These are phyloP conservation scores for Spinus pinus DNA, from an alignment of 2,797 vertebrate genomes.

Conservation along the genomic window DNA sequence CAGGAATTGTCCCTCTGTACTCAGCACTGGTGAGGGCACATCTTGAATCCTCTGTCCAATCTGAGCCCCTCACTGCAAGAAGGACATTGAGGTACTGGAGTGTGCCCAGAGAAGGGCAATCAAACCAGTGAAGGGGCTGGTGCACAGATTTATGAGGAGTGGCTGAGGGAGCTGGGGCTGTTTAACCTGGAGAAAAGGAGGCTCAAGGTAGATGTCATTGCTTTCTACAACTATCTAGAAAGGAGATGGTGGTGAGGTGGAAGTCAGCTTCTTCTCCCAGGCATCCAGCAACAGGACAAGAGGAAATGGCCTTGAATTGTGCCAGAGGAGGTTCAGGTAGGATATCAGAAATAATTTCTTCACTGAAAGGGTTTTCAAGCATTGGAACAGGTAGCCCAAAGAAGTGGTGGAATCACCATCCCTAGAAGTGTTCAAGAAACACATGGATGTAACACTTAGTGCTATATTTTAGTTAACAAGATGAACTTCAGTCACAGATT, in stretches of 20 bases:
- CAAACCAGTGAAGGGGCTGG: neutral
- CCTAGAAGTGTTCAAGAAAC: neutral
- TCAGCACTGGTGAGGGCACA: neutral
- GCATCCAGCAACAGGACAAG: neutral
- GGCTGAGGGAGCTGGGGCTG: neutral
- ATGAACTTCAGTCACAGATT: neutral
- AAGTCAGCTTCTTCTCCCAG: neutral
- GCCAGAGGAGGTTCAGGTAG: neutral
- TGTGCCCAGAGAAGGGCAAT: too few relatives aligned
- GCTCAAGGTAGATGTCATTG: accelerated
- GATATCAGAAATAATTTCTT: neutral
- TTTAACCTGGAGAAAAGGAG: neutral
- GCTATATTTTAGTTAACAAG: neutral
- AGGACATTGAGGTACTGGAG: neutral
- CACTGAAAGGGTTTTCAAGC: neutral
- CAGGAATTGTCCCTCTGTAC: neutral
- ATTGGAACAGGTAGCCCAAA: neutral
- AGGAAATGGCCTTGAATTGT: neutral
- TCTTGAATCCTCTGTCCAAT: accelerated
- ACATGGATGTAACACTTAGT: neutral
- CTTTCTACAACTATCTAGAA: neutral
- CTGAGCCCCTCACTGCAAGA: neutral
- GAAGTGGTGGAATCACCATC: neutral
- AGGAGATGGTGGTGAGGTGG: neutral
- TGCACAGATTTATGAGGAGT: neutral